Conservation (phyloP, 1,140 invertebrate species). For the Meloidogyne chitwoodi region DNA sequence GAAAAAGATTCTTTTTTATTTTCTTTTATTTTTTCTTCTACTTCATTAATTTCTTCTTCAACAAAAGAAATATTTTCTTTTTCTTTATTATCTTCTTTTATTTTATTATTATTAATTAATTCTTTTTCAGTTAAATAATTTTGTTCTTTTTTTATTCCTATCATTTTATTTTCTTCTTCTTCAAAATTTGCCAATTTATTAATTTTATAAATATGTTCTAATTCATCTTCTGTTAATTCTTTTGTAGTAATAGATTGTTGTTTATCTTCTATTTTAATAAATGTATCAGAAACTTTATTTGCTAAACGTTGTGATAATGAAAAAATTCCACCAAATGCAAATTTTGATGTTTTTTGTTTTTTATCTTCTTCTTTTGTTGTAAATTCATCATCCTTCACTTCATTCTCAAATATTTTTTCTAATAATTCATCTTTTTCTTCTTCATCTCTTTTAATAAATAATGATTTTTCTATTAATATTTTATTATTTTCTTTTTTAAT, state of each 20-base stretch:
- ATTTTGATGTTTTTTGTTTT: not conserved
- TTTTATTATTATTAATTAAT: too few species aligned
- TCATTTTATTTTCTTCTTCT: not conserved
- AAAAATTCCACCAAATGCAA: not conserved
- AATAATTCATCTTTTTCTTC: not conserved
- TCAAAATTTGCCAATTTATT: not conserved
- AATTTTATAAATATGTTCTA: conserved; percentile 30
- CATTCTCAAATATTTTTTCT: not conserved
- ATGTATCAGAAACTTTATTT: not conserved
- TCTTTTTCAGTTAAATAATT: too few species aligned
- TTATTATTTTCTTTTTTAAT: not conserved
- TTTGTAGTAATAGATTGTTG: too few species aligned
- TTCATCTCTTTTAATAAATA: not conserved
- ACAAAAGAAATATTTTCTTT: not conserved
- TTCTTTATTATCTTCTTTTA: too few species aligned
- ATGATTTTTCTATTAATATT: not conserved
- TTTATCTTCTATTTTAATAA: too few species aligned
- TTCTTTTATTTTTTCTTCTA: not conserved
- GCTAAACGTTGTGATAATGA: not conserved
- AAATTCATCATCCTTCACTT: conserved; percentile 15
- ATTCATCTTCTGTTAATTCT: conserved; percentile 39
- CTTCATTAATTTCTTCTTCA: conserved; percentile 4
- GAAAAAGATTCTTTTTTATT: not conserved
- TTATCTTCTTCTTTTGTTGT: not conserved
- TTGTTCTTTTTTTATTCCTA: not conserved